Evolutionary conservation across 2,113 vertebrate species (phyloP), one percentile per base, ranked within the genome.

Genomic region (Anoplopoma fimbria): DNA sequence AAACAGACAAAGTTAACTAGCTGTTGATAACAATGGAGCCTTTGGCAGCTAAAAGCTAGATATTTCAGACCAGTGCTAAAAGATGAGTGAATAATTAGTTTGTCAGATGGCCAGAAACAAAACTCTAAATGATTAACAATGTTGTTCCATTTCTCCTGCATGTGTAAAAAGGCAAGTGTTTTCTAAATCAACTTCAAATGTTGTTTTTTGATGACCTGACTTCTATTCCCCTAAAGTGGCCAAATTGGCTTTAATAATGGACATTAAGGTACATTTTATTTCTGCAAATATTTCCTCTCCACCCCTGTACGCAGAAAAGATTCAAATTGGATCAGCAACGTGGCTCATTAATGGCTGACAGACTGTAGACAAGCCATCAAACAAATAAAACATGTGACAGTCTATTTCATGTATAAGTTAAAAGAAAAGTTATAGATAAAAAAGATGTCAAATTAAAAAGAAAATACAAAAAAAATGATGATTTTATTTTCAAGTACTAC

Each of bases 261-360:
- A 21, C 31, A 29, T 36, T 13, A 38, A 14, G 45, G 27, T 53
- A 12, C 40, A 21, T 38, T 40, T 55, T 5, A 58, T 17, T 73
- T 47, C 55, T 61, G 25, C 17, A 13, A 31, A 21, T 72, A 7
- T 25, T 1, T 21, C n/a, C 31, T 0, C 21, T 19, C 55, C 3
- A 1, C 47, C 27, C 27, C 14, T 62, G 49, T 53, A 27, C 55
- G 34, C 12, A 63, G 36, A 2, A 21, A 69, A 63, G n/a, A 38
- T 8, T 45, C 4, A 65, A 36, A 64, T 38, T 33, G 10, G 23
- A 42, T 63, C 25, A 42, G 40, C 12, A 15, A 21, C 19, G 13
- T 69, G 57, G 12, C 65, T 71, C 60, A 71, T 64, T 79, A 31
- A 29, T 6, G 47, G 47, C 61, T 55, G 58, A 71, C 15, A 38